Evolutionary conservation across 2,797 vertebrate genomes (phyloP), one percentile per base, ranked within the genome.

Genomic region (Rhinoraja longicauda): DNA sequence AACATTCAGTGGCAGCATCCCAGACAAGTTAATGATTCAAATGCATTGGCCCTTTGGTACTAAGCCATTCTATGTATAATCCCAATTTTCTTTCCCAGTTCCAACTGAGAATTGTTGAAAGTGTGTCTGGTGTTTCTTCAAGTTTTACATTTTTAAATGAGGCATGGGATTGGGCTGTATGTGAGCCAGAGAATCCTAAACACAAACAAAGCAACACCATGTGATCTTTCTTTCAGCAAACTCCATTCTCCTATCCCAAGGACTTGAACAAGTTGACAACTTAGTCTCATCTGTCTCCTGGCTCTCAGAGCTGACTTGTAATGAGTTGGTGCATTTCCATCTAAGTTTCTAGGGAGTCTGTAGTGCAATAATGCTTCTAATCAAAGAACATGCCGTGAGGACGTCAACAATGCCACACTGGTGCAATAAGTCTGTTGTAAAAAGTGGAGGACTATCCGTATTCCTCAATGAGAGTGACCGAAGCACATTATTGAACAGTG

Each of bases 381-480:
- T 36, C n/a, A 8, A 67, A 19, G 29, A 88, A 8, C 8, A 21
- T 36, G 15, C 21, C 64, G 59, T 36, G n/a, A 36, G 53, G 84
- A 88, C 64, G 19, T 32, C 29, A 64, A 88, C 62, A 88, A 84
- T 88, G 82, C n/a, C 84, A 67, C 59, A 67, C n/a, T 88, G n/a
- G 62, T 67, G 32, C 21, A n/a, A 36, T 24, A 67, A 88, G 7
- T 36, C 21, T 67, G 45, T 12, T 59, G 10, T n/a, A 84, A 29
- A 13, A 57, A 57, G 29, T 19, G 19, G 39, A 78, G 24, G 53
- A 12, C 45, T 21, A 4, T 84, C 4, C 10, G 9, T 57, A 26
- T 9, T 82, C 21, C 57, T 82, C 21, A 57, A 53, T 8, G n/a
- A 19, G 32, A n/a, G n/a, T 32, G 59, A 36, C 59, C 64, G 29